Percentiles rank a stretch among this genome's conserved stretches.
phyloP scores from a whole-genome alignment of 2,888 invertebrate species.

The Neoitamus cyanurus region DNA sequence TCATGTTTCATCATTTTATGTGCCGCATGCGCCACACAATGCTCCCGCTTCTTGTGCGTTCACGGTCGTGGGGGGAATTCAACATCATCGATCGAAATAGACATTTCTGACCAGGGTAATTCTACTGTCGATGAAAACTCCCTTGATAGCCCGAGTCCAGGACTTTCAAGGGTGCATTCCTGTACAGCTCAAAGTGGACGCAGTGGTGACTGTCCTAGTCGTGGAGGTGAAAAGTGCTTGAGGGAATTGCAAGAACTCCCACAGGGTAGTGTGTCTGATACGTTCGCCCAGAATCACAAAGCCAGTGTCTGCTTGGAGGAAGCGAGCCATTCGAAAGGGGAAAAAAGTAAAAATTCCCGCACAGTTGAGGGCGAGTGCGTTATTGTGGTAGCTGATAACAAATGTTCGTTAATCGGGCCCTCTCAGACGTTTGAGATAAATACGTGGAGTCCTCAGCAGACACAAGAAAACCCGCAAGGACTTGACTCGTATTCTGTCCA shows the following conservation, averaged over 20 bases:
- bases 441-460: neutral
- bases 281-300: neutral
- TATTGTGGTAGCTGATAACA: neutral
- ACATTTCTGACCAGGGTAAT: slow-evolving; percentile 44
- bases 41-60: slow-evolving; percentile 46
- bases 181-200: neutral
- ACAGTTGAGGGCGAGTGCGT: neutral
- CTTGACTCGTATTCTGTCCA: neutral
- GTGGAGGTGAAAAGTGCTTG: neutral
- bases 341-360: slow-evolving; percentile 2
- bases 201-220: neutral
- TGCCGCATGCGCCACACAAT: slow-evolving; percentile 51
- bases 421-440: neutral
- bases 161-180: slow-evolving; percentile 7
- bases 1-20: slow-evolving; percentile 45
- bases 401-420: neutral
- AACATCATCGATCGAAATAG: slow-evolving; percentile 51
- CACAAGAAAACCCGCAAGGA: neutral
- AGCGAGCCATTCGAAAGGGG: neutral
- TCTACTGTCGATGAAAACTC: neutral
- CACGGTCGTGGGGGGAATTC: slow-evolving; percentile 47
- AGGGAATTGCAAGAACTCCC: neutral
- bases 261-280: neutral
- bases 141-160: neutral
- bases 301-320: neutral